Percentiles rank a stretch among this genome's conserved stretches.
Conservation (phyloP, 2,113 vertebrate genomes). For the Tachuris rubrigastra region DNA sequence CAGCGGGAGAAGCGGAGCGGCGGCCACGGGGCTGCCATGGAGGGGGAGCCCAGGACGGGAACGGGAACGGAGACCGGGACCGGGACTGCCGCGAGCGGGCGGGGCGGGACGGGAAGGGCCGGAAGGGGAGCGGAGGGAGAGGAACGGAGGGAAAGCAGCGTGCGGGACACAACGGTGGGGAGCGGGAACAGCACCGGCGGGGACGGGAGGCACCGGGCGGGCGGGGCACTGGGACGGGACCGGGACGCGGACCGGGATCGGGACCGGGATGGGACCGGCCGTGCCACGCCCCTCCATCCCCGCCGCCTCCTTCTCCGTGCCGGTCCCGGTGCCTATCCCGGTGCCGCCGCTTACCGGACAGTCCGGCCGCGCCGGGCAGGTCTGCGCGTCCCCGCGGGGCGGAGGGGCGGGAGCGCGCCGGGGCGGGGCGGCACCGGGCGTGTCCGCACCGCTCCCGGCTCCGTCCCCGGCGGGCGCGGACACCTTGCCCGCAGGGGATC, state of each 20-base stretch:
- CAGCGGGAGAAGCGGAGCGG: not conserved
- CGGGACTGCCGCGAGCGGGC: no score
- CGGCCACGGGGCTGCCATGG: not conserved
- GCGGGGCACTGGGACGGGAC: not conserved
- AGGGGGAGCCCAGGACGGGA: not conserved
- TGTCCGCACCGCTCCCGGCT: not conserved
- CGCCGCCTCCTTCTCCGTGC: not conserved
- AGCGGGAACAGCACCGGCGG: not conserved
- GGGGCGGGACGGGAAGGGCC: not conserved
- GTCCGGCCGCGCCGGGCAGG: not conserved
- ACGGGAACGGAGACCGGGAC: no score
- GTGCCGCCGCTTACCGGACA: not conserved
- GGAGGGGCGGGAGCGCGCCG: not conserved
- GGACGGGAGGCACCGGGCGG: not conserved
- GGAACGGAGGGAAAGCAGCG: not conserved
- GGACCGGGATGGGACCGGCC: not conserved
- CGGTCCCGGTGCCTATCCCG: not conserved
- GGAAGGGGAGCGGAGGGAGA: not conserved
- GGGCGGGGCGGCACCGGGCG: not conserved
- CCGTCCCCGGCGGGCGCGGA: not conserved
- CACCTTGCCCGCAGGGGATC: not conserved
- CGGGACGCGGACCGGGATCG: not conserved
- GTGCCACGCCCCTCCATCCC: not conserved
- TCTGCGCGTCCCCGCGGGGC: not conserved
- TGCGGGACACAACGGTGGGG: not conserved